Evolutionary conservation across 2,797 vertebrate species (phyloP), one percentile per base, ranked within the genome.

Genomic region (Labroides dimidiatus): DNA sequence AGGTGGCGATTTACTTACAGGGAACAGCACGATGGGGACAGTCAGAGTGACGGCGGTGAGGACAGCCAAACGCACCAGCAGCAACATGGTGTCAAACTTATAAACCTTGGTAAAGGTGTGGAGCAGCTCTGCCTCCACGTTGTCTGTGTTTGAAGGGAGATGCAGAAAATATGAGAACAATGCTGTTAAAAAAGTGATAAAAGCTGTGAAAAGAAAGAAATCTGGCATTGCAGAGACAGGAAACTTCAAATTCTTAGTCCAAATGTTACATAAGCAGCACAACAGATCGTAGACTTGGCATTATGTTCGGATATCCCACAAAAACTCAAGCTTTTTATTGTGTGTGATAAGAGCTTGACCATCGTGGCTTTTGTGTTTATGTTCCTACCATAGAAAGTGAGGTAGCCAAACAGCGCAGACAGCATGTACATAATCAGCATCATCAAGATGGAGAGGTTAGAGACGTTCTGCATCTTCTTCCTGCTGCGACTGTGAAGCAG

Each of bases 371-470:
- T 37, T 27, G 53, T 15, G 2, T 19, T 9, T 4, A n/a, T 23
- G 3, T 6, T 69, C 92, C 77, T 94, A 99, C 98, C 95, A 0
- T 97, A 98, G 85, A 99, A 99, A 1, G 96, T 99, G 49, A 99
- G 96, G 82, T 99, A 99, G 51, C 98, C 98, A 49, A 99, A 99
- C 23, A 99, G 92, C 0, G 95, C 97, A 0, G 97, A 96, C 45
- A 99, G 84, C 88, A 99, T 94, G 87, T 99, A 99, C 97, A 99
- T 99, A 68, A 94, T 16, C 1, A 99, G 94, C 98, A 99, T 99
- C 1, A 96, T 96, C 0, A 96, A 77, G 86, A 99, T 98, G 62
- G 98, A 99, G 76, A 99, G 61, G 72, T 99, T 99, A 39, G 98
- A 98, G 51, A 99, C 96, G 0, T 88, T 95, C 83, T 99, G 98